Evolutionary conservation across 2,888 invertebrate species (phyloP), one percentile per base, ranked within the genome.

Genomic region (Dioctria rufipes): DNA sequence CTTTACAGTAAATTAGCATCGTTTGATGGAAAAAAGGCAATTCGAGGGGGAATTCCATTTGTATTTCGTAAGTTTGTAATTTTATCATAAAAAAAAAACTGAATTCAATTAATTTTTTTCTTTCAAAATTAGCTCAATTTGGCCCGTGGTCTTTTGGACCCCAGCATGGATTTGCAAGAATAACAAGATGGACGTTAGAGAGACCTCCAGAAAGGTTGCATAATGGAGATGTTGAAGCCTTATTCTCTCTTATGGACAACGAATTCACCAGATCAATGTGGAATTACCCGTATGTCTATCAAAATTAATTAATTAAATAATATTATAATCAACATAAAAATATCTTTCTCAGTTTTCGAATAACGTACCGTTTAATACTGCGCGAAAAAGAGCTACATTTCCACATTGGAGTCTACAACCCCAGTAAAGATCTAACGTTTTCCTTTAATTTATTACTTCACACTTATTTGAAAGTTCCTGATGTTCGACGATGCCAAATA

Each of bases 391-490:
- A 96, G 88, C 90, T 98, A 43, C 96, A 96, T 90, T 96, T 96
- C 89, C 96, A 96, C 89, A 95, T 98, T 88, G 96, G 95, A 85
- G 95, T 98, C 83, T 96, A 95, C 90, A 98, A 98, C 91, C 97
- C 96, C 51, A 96, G 96, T 91, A 96, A 96, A 90, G 96, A 96
- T 88, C 91, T 95, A 84, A 95, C 96, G 82, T 96, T 95, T 91
- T 94, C 94, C 88, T 98, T 98, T 90, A 97, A 98, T 89, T 91
- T 98, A 89, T 91, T 98, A 83, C 91, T 98, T 86, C 98, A 98
- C 90, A 98, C 98, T 42, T 98, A 98, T 91, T 95, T 98, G 90
- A 96, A 96, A 92, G 97, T 97, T 87, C 96, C 97, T 83, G 97
- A 98, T 90, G 97, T 98, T 67, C 91, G 95, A 78, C 93, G 96